These are phyloP conservation scores for Microctenopoma stevenorrisi DNA, from an alignment of 2,797 vertebrate species.

Conservation along the genomic window DNA sequence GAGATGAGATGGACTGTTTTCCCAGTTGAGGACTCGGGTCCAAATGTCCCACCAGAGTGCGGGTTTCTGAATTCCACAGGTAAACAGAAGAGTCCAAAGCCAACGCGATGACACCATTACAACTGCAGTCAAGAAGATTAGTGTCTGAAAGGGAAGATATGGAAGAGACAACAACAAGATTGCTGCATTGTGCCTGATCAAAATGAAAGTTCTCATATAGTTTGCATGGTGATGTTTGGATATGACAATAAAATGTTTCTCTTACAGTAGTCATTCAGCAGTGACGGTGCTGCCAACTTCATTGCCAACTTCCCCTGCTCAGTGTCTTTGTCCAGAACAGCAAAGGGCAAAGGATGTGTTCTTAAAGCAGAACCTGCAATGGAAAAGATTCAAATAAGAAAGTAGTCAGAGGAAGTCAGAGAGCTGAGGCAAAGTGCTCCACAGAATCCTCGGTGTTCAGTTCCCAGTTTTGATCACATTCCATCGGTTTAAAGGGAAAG, in stretches of 20 bases:
- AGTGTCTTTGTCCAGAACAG: constrained; percentile 31
- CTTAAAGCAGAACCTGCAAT: constrained; percentile 30
- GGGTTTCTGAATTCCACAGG: constrained; percentile 80
- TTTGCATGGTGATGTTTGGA: no score
- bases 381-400: no score
- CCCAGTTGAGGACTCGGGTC: constrained; percentile 47
- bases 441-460: background rate
- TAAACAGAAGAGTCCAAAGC: constrained; percentile 79
- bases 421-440: no score
- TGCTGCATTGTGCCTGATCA: background rate
- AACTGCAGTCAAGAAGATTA: constrained; percentile 83
- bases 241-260: constrained; percentile 6
- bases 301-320: constrained; percentile 46
- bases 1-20: constrained; percentile 71
- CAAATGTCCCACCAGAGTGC: constrained; percentile 59
- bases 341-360: constrained; percentile 51
- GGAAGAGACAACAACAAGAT: background rate
- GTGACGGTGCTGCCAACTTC: constrained; percentile 75
- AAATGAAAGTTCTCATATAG: no score
- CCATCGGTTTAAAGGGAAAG: no score
- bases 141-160: constrained; percentile 77
- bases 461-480: background rate
- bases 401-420: no score
- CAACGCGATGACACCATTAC: constrained; percentile 79
- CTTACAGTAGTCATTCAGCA: constrained; percentile 86